These are phyloP conservation scores for Mustela nigripes DNA, from an alignment of 2,113 vertebrate species.

Conservation along the genomic window DNA sequence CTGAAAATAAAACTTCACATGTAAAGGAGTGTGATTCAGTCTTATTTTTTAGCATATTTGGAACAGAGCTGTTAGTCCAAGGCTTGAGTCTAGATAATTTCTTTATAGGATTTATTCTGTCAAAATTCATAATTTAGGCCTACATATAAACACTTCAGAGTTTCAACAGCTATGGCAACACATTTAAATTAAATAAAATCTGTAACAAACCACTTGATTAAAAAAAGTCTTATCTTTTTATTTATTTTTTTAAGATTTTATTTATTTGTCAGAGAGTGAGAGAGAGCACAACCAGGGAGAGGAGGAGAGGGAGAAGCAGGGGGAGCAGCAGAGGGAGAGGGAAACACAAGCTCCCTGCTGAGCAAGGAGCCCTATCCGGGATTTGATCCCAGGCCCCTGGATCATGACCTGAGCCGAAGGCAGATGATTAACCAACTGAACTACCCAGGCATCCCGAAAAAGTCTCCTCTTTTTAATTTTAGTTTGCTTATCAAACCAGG, in stretches of 20 bases:
- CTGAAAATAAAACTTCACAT: background rate
- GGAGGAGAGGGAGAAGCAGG: no score
- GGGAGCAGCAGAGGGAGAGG: no score
- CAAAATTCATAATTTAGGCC: background rate
- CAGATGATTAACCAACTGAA: no score
- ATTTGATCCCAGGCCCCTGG: no score
- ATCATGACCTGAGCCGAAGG: no score
- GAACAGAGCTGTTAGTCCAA: background rate
- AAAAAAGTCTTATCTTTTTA: background rate
- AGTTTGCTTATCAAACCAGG: background rate
- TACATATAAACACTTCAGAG: background rate
- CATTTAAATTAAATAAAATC: constrained; percentile 28
- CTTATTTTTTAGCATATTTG: background rate
- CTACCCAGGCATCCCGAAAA: background rate
- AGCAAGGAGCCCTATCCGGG: no score
- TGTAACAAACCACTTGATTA: background rate
- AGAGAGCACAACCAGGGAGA: no score
- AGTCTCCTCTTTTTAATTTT: background rate
- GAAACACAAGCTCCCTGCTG: no score
- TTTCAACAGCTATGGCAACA: background rate
- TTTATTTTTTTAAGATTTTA: no score
- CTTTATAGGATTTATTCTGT: background rate
- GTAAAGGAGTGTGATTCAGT: background rate
- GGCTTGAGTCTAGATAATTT: background rate
- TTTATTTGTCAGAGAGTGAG: no score